Percentiles rank a stretch among this genome's conserved stretches.
Conservation (phyloP, 2,797 vertebrate species). For the Lerista edwardsae region DNA sequence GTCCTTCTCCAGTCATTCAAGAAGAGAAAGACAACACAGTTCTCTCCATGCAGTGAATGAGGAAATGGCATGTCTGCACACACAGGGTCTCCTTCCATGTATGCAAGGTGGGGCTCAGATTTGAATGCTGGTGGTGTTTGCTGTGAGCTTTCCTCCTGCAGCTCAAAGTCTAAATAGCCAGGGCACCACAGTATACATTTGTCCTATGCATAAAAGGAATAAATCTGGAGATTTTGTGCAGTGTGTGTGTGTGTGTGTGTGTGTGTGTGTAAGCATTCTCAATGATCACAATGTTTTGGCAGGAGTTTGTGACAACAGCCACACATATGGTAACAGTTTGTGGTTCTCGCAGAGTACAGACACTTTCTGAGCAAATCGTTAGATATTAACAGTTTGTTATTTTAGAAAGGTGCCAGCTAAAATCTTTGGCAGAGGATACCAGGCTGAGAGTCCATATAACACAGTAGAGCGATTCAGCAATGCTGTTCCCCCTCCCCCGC, state of each 20-base stretch:
- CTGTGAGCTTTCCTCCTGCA: neutral
- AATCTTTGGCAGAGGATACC: neutral
- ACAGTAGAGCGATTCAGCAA: neutral
- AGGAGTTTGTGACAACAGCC: conserved; percentile 9
- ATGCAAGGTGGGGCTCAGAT: no score
- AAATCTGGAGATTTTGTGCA: neutral
- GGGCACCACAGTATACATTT: no score
- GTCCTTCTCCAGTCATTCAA: no score
- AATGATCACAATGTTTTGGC: neutral
- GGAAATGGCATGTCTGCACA: no score
- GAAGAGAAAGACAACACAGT: no score
- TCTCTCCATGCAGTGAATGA: no score
- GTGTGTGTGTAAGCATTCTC: neutral
- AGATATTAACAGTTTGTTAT: conserved; percentile 18
- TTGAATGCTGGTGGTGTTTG: no score
- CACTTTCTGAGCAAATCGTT: conserved; percentile 9
- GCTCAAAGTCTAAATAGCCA: neutral
- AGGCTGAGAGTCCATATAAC: neutral
- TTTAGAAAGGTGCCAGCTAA: conserved; percentile 20
- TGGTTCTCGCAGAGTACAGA: conserved; percentile 15
- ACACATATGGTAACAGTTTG: conserved; percentile 21
- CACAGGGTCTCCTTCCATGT: no score
- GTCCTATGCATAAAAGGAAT: neutral
- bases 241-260: neutral
- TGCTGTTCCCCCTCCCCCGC: neutral